Evolutionary conservation across 2,797 vertebrate genomes (phyloP), one percentile per base, ranked within the genome.

Genomic region (Leptatherina wallacei): DNA sequence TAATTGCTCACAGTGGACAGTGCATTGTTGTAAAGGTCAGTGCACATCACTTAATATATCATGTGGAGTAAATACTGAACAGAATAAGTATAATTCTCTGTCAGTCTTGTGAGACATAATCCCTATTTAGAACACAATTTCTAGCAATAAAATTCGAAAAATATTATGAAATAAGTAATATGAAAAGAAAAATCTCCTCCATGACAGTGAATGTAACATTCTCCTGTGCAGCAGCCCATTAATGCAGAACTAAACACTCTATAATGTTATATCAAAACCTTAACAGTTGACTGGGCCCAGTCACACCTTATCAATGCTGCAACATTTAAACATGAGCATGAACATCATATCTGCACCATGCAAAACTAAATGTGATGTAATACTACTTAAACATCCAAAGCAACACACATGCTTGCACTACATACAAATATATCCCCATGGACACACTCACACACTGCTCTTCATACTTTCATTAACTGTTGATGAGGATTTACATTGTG

Each of bases 281-380:
- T 87, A 90, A 92, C 89, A 91, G 82, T 83, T 78, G 85, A 90
- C 83, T 92, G 90, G 77, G 72, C 65, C 78, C 88, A 90, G 91
- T 93, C 91, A 91, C 85, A 92, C 82, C 86, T 84, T 92, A 91
- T 93, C 92, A 93, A 85, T 92, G 90, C 87, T 71, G 84, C 85
- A 81, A 90, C 92, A 92, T 93, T 93, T 90, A 90, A 85, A 89
- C 85, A 78, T 29, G 33, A 20, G 69, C 64, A 49, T 64, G 83
- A 86, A 89, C 85, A 88, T 86, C 87, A 68, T 88, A 68, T 82
- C 81, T 75, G 75, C 75, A 71, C 81, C 71, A 69, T 79, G 77
- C 81, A 88, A 84, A 89, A 83, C 67, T 65, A 86, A 88, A 87
- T 71, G 63, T 78, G 81, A 91, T 90, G 91, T 91, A 90, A 88